Conservation (phyloP, 2,113 vertebrate species). For the Pterophyllum scalare region DNA sequence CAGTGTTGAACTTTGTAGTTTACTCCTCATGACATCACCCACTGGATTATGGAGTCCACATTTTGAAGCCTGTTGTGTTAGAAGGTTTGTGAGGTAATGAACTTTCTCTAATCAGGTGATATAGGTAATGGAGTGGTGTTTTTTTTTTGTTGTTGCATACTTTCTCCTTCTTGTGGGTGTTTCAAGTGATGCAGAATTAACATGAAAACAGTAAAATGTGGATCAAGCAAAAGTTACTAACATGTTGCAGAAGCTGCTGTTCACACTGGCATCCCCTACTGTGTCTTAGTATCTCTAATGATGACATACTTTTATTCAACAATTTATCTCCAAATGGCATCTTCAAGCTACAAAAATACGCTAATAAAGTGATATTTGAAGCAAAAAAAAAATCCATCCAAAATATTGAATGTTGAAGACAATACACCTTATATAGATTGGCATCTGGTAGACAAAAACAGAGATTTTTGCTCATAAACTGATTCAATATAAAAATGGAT, state of each 20-base stretch:
- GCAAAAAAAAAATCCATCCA: not conserved
- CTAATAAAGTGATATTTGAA: too few relatives aligned
- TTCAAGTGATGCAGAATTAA: not conserved
- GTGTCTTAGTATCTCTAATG: not conserved
- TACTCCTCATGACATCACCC: too few relatives aligned
- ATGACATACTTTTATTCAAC: not conserved
- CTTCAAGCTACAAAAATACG: not conserved
- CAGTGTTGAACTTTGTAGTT: too few relatives aligned
- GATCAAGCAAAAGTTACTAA: not conserved
- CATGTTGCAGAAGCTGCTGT: not conserved
- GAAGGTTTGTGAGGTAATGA: too few relatives aligned
- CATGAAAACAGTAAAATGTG: not conserved
- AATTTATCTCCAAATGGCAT: not conserved
- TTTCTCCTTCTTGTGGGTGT: not conserved
- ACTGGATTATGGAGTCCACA: too few relatives aligned
- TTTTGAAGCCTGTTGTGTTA: too few relatives aligned
- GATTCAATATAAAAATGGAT: not conserved
- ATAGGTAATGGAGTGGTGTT: too few relatives aligned
- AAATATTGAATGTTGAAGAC: not conserved
- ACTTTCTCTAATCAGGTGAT: too few relatives aligned
- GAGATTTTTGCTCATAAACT: not conserved
- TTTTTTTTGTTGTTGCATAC: not conserved
- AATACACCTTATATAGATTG: rapidly evolving
- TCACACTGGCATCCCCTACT: rapidly evolving
- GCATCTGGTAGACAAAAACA: not conserved